These are phyloP conservation scores for Oryctes rhinoceros DNA, from an alignment of 1,140 invertebrate species.

Conservation along the genomic window DNA sequence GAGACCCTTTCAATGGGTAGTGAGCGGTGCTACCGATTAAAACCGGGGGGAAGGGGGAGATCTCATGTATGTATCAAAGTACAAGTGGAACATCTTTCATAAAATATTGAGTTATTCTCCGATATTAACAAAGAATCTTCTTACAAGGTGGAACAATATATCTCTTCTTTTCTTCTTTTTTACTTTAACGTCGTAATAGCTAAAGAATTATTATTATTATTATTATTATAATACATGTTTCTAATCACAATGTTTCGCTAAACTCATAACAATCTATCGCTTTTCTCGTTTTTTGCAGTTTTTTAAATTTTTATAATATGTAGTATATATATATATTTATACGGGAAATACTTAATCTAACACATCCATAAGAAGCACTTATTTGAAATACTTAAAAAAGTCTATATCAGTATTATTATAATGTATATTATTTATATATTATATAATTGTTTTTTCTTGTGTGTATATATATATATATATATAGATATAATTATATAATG, in stretches of 20 bases:
- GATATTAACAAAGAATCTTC: conserved; percentile 50
- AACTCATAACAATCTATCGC: conserved; percentile 59
- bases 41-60: too few species aligned
- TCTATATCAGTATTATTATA: conserved; percentile 47
- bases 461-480: conserved; percentile 3
- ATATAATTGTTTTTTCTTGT: conserved; percentile 20
- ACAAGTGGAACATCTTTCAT: conserved; percentile 45
- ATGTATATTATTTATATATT: conserved; percentile 36
- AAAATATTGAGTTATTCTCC: conserved; percentile 51
- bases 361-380: conserved; percentile 64
- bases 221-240: conserved; percentile 51
- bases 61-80: conserved; percentile 39
- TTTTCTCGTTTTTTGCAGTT: neutral
- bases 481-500: neutral
- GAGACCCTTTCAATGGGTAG: too few species aligned
- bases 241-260: conserved; percentile 61
- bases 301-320: conserved; percentile 4
- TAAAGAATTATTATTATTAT: conserved; percentile 49
- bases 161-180: neutral
- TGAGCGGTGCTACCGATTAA: too few species aligned
- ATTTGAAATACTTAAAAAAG: conserved; percentile 60
- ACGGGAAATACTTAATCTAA: conserved; percentile 60
- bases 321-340: conserved; percentile 39
- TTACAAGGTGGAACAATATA: conserved; percentile 52
- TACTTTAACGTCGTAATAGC: conserved; percentile 49